These are phyloP conservation scores for Scrobipalpa atriplicella DNA, from an alignment of 2,888 invertebrate genomes.

Conservation along the genomic window DNA sequence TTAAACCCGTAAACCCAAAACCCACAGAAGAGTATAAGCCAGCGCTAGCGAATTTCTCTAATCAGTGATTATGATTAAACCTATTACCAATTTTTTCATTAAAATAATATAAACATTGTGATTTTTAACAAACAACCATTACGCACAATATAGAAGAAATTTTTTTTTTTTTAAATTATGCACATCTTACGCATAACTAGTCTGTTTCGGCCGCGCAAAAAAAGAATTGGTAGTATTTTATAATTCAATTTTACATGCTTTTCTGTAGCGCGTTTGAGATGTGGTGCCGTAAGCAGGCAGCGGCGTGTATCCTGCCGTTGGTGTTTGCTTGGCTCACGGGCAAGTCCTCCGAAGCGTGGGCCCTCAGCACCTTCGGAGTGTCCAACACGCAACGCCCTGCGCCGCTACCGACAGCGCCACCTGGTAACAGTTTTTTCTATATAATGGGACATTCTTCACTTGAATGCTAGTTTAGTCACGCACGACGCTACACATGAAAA, in stretches of 20 bases:
- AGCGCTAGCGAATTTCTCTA: too few species aligned
- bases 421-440: conserved; percentile 77
- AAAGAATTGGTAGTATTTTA: not conserved
- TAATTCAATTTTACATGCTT: conserved; percentile 29
- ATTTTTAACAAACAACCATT: too few species aligned
- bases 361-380: conserved; percentile 86
- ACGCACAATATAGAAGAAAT: not conserved
- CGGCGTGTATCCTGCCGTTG: conserved; percentile 59
- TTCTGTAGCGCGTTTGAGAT: conserved; percentile 47
- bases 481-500: conserved; percentile 24
- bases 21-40: too few species aligned
- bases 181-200: too few species aligned
- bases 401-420: conserved; percentile 80
- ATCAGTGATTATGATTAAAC: too few species aligned
- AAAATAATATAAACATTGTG: too few species aligned
- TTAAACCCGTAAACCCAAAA: too few species aligned
- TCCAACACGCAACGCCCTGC: conserved; percentile 83
- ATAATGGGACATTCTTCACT: conserved; percentile 61
- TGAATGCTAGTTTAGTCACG: conserved; percentile 21
- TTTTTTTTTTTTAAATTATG: too few species aligned
- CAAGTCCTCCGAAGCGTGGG: conserved; percentile 79
- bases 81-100: too few species aligned
- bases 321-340: conserved; percentile 66
- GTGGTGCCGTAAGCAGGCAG: conserved; percentile 62
- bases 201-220: not conserved